Evolutionary conservation across 2,888 invertebrate genomes (phyloP).

Genomic region (Biston stratarius): DNA sequence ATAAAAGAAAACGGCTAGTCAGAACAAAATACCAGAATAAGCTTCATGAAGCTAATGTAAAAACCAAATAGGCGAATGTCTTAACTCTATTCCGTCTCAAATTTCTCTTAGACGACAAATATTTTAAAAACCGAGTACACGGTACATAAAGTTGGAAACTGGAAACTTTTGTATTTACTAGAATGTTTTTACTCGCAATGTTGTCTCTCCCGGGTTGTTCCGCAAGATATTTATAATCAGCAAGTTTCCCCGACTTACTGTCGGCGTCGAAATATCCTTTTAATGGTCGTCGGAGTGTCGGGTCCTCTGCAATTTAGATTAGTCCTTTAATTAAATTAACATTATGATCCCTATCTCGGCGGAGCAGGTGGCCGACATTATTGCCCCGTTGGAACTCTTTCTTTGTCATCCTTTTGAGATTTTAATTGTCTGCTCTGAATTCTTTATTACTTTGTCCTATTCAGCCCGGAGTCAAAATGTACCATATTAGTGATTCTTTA

Average conservation of each 20-base stretch:
- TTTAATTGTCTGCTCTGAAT: slow-evolving; percentile 56
- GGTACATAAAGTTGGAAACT: slow-evolving; percentile 41
- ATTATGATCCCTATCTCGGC: slow-evolving; percentile 84
- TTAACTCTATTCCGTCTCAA: not conserved
- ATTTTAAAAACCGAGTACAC: slow-evolving; percentile 42
- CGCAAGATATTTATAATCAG: slow-evolving; percentile 80
- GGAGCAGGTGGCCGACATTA: slow-evolving; percentile 82
- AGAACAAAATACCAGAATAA: not conserved
- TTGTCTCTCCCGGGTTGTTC: slow-evolving; percentile 69
- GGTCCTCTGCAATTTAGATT: slow-evolving; percentile 87
- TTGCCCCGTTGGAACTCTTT: slow-evolving; percentile 75
- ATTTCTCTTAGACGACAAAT: slow-evolving; percentile 19
- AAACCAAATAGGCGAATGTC: slow-evolving; percentile 11
- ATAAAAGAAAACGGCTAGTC: slow-evolving; percentile 23
- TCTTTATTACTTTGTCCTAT: slow-evolving; percentile 53
- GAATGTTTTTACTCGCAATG: slow-evolving; percentile 65
- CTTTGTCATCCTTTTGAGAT: slow-evolving; percentile 62
- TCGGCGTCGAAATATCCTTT: slow-evolving; percentile 83
- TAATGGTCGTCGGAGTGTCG: slow-evolving; percentile 83
- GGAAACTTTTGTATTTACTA: slow-evolving; percentile 61
- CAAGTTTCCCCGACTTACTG: slow-evolving; percentile 79
- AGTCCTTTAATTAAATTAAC: slow-evolving; percentile 87
- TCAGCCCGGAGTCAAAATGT: slow-evolving; percentile 31
- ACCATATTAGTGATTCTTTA: slow-evolving; percentile 14
- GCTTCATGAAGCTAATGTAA: not conserved